Percentiles rank a stretch among this genome's conserved stretches.
These are phyloP conservation scores for Crotalus viridis DNA, from an alignment of 2,113 vertebrate genomes.

Conservation along the genomic window DNA sequence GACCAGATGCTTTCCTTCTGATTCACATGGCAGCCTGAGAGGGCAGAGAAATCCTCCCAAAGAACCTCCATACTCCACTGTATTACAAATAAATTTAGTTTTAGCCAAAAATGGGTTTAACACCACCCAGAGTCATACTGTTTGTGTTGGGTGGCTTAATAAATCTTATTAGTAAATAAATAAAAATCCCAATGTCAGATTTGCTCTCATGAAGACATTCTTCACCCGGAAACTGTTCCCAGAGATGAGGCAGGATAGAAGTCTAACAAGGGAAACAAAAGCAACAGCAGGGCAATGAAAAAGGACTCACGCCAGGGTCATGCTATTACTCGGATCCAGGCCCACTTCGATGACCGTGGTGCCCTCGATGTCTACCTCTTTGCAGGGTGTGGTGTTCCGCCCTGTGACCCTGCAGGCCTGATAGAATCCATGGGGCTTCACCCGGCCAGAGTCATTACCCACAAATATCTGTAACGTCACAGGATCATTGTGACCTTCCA, in stretches of 20 bases:
- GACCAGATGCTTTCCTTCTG: neutral
- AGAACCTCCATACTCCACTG: neutral
- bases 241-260: neutral
- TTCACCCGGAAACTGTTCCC: neutral
- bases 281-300: neutral
- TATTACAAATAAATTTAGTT: neutral
- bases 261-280: neutral
- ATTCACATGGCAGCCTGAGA: too few relatives aligned
- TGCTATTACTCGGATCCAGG: conserved; percentile 90
- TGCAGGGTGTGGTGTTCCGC: conserved; percentile 96
- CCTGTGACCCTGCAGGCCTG: conserved; percentile 96
- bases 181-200: neutral
- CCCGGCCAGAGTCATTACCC: conserved; percentile 90
- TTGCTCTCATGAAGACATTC: neutral
- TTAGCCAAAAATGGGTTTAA: too few relatives aligned
- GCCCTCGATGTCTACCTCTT: conserved; percentile 94
- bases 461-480: conserved; percentile 95
- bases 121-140: neutral
- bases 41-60: neutral
- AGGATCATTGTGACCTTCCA: conserved; percentile 92
- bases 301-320: conserved; percentile 90
- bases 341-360: conserved; percentile 96
- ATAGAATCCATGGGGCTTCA: conserved; percentile 98
- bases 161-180: neutral
- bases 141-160: neutral